Percentiles rank a stretch among this genome's conserved stretches.
These are phyloP conservation scores for Hyperopisus bebe DNA, from an alignment of 2,113 vertebrate genomes.

Conservation along the genomic window DNA sequence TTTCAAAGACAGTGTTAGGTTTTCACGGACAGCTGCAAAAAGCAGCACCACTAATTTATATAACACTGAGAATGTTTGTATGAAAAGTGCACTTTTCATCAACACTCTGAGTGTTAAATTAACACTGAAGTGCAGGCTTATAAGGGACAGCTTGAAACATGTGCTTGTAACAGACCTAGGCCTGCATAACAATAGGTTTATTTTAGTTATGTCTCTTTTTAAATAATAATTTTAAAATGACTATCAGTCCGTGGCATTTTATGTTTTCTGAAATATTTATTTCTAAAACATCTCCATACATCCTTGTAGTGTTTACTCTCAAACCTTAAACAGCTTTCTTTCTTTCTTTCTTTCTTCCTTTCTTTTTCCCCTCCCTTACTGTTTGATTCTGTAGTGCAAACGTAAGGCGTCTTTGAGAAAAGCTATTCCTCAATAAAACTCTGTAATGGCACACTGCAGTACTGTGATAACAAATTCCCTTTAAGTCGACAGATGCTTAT, in stretches of 20 bases:
- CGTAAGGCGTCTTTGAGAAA: constrained; percentile 48
- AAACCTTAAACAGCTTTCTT: neutral
- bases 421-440: constrained; percentile 51
- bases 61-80: neutral
- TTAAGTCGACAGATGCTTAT: constrained; percentile 41
- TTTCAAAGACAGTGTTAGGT: neutral
- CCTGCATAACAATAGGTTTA: neutral
- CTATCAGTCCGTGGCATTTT: neutral
- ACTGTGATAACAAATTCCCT: constrained; percentile 52
- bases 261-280: neutral
- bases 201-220: neutral
- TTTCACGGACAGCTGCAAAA: neutral
- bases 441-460: constrained; percentile 51
- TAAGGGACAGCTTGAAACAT: neutral
- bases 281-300: neutral
- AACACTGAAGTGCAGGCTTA: neutral
- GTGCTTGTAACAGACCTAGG: neutral
- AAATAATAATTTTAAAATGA: neutral
- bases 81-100: constrained; percentile 15
- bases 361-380: constrained; percentile 27
- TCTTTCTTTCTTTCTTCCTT: neutral
- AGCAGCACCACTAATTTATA: neutral
- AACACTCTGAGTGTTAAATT: neutral
- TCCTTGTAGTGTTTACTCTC: neutral
- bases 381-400: constrained; percentile 27